Conservation (phyloP, 1,140 invertebrate genomes). For the Oryzaephilus surinamensis region DNA sequence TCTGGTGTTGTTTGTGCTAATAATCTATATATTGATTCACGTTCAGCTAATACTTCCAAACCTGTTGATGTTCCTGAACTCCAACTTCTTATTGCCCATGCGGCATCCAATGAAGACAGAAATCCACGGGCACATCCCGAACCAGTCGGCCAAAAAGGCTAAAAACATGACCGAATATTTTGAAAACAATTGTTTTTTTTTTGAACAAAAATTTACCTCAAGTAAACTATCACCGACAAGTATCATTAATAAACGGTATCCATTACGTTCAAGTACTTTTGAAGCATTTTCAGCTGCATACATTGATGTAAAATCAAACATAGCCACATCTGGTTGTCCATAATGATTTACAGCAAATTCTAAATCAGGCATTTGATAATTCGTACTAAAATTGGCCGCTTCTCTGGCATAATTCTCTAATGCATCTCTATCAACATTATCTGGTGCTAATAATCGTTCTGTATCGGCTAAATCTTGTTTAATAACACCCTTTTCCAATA, state of each 20-base stretch:
- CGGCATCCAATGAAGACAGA: constrained; percentile 88
- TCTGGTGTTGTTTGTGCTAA: constrained; percentile 87
- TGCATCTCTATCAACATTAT: constrained; percentile 86
- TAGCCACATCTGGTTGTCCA: constrained; percentile 94
- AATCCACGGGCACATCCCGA: constrained; percentile 96
- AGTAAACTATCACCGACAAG: constrained; percentile 93
- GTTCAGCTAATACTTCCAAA: constrained; percentile 79
- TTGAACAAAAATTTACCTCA: constrained; percentile 49
- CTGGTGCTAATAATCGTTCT: constrained; percentile 67
- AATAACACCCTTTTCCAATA: constrained; percentile 85
- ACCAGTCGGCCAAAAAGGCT: constrained; percentile 97
- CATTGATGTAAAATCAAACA: constrained; percentile 99
- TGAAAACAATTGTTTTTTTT: constrained; percentile 1
- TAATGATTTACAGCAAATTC: constrained; percentile 98
- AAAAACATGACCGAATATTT: constrained; percentile 21
- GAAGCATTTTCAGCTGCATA: constrained; percentile 94
- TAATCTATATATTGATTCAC: constrained; percentile 80
- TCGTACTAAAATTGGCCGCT: constrained; percentile 92
- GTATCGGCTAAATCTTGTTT: constrained; percentile 83
- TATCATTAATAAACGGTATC: constrained; percentile 71
- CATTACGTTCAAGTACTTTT: constrained; percentile 63
- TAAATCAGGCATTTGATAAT: constrained; percentile 76
- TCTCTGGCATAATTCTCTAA: constrained; percentile 88
- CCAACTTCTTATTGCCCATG: constrained; percentile 89
- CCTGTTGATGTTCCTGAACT: constrained; percentile 54